Conservation (phyloP, 2,888 invertebrate species). For the Erebia epiphron region DNA sequence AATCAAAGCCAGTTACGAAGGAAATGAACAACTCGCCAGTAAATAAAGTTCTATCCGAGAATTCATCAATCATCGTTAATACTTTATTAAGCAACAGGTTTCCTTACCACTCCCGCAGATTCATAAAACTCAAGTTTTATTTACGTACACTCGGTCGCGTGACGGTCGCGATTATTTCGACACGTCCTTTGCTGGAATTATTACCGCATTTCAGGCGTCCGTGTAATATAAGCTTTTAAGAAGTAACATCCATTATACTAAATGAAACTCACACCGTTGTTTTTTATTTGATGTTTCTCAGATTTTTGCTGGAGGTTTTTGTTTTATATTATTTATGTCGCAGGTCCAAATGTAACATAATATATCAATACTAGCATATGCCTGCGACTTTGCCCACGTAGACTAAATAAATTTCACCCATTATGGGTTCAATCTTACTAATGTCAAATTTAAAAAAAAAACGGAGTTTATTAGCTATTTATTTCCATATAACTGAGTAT, state of each 20-base stretch:
- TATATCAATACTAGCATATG: too few species aligned
- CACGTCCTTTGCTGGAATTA: slow-evolving; percentile 44
- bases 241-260: slow-evolving; percentile 25
- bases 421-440: too few species aligned
- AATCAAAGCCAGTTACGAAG: slow-evolving; percentile 20
- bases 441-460: too few species aligned
- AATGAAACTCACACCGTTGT: slow-evolving; percentile 10
- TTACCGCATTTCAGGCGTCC: slow-evolving; percentile 35
- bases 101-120: slow-evolving; percentile 35
- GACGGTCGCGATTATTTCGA: slow-evolving; percentile 45
- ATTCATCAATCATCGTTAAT: slow-evolving; percentile 35
- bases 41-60: slow-evolving; percentile 21
- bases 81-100: slow-evolving; percentile 42
- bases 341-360: too few species aligned
- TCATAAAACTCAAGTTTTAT: slow-evolving; percentile 38
- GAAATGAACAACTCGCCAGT: slow-evolving; percentile 15
- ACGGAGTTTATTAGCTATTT: too few species aligned
- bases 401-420: too few species aligned
- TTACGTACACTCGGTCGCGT: slow-evolving; percentile 42
- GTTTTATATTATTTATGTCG: too few species aligned
- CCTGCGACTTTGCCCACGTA: too few species aligned
- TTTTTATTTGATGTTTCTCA: not conserved
- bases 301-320: not conserved
- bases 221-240: slow-evolving; percentile 27
- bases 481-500: too few species aligned